phyloP scores from a whole-genome alignment of 2,113 vertebrate genomes.

The Fregetta grallaria region DNA sequence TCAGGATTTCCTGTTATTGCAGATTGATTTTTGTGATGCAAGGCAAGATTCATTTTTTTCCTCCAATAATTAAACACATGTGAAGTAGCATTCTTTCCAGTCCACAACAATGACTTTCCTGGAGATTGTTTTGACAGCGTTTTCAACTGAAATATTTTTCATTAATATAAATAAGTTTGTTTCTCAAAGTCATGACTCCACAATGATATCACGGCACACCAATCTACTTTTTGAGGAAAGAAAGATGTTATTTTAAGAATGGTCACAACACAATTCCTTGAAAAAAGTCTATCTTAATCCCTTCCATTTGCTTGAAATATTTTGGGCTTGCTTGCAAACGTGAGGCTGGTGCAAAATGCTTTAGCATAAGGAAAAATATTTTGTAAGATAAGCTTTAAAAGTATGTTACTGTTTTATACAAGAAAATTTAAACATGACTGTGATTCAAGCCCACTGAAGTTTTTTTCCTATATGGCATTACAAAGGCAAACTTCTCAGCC shows the following conservation, averaged over 20 bases:
- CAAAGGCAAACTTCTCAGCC: not conserved
- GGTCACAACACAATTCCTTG: conserved; percentile 32
- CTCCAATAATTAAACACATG: conserved; percentile 73
- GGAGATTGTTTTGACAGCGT: conserved; percentile 58
- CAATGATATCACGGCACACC: conserved; percentile 37
- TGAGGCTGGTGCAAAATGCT: not conserved
- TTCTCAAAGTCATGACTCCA: conserved; percentile 17
- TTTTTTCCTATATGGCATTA: not conserved
- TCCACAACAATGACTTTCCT: conserved; percentile 52
- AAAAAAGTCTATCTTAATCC: not conserved
- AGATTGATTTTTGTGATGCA: conserved; percentile 66
- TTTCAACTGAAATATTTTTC: conserved; percentile 67
- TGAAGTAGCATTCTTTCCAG: conserved; percentile 68
- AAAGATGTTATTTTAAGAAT: conserved; percentile 31
- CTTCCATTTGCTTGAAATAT: not conserved
- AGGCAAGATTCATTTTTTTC: conserved; percentile 34
- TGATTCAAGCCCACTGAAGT: not conserved
- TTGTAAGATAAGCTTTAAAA: not conserved
- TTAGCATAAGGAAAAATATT: not conserved
- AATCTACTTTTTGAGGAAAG: conserved; percentile 11
- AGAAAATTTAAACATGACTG: not conserved
- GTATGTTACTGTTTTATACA: not conserved
- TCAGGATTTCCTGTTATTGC: conserved; percentile 75
- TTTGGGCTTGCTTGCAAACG: not conserved
- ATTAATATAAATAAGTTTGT: conserved; percentile 34